These are phyloP conservation scores for Ceratina australensis DNA, from an alignment of 1,140 invertebrate species.

Conservation along the genomic window DNA sequence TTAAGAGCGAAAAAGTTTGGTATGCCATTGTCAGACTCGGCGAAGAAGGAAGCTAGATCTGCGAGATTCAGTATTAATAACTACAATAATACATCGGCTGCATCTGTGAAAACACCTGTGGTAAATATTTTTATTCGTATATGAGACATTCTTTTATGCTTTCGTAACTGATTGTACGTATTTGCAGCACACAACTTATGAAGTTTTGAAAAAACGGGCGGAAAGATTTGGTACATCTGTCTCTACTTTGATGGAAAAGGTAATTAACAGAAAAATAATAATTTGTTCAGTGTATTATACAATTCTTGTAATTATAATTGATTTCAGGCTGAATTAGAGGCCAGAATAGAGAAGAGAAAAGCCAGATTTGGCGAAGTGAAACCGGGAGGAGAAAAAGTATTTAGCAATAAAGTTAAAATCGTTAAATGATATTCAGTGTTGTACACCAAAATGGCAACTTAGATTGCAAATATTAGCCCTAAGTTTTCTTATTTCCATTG, in stretches of 20 bases:
- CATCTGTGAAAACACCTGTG: slow-evolving; percentile 69
- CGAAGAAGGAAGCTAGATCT: slow-evolving; percentile 85
- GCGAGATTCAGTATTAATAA: slow-evolving; percentile 82
- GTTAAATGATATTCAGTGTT: slow-evolving; percentile 78
- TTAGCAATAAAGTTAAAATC: slow-evolving; percentile 76
- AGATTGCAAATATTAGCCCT: slow-evolving; percentile 61
- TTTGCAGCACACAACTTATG: slow-evolving; percentile 78
- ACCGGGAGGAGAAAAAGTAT: slow-evolving; percentile 68
- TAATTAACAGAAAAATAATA: slow-evolving; percentile 62
- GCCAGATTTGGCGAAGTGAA: slow-evolving; percentile 83
- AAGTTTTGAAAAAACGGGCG: slow-evolving; percentile 86
- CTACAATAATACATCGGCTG: slow-evolving; percentile 70
- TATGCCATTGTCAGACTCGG: slow-evolving; percentile 80
- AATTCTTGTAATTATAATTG: slow-evolving; percentile 6
- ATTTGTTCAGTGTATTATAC: background rate
- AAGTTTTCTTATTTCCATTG: slow-evolving; percentile 57
- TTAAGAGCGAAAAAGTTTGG: slow-evolving; percentile 91
- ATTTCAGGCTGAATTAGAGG: slow-evolving; percentile 81
- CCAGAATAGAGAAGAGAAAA: slow-evolving; percentile 86
- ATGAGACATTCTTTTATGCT: background rate
- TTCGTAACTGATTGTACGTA: slow-evolving; percentile 15
- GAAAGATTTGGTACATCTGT: slow-evolving; percentile 87
- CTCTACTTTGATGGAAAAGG: slow-evolving; percentile 84
- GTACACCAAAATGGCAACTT: slow-evolving; percentile 71
- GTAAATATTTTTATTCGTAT: slow-evolving; percentile 51